Evolutionary conservation across 2,888 invertebrate species (phyloP), one percentile per base, ranked within the genome.

Genomic region (Polia nebulosa): DNA sequence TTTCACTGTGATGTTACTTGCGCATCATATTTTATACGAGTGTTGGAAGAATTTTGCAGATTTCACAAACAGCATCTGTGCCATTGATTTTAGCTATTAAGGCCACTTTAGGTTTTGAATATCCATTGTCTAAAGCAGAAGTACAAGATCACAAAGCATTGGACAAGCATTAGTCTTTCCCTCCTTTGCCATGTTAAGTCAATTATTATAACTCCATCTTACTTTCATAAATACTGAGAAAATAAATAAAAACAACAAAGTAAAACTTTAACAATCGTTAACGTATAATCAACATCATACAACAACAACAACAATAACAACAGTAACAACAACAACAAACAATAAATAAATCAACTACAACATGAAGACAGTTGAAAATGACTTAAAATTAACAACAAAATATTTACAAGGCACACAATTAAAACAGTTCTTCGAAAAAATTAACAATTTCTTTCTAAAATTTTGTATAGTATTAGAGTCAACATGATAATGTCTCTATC

Each of bases 331-430:
- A 87, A 87, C 84, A 87, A 84, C 86, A 90, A 84, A 88, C 89
- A 95, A 95, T 95, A 95, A 95, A 95, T 95, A 95, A 95, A 95
- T 95, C 95, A 95, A 95, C 95, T 95, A 95, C 95, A 95, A 95
- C 95, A 93, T 92, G 88, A 89, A 90, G 83, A 91, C 94, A 92
- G 95, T 95, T 95, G 95, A 95, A 95, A 95, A 95, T 95, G 95
- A 95, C 95, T 95, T 95, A 95, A 94, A 93, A 91, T 94, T 94
- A 89, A 89, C 87, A 94, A 93, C 92, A 93, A 89, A 39, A 84
- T 94, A 94, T 94, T 92, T 94, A 94, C 94, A 95, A 91, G 90
- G 90, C 90, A 88, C 88, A 86, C 82, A 80, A 78, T 80, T 77
- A 56, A 72, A 79, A 71, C 60, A 72, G 45, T 36, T 79, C 70